Conservation (phyloP, 2,888 invertebrate genomes). For the Eupeodes latifasciatus region DNA sequence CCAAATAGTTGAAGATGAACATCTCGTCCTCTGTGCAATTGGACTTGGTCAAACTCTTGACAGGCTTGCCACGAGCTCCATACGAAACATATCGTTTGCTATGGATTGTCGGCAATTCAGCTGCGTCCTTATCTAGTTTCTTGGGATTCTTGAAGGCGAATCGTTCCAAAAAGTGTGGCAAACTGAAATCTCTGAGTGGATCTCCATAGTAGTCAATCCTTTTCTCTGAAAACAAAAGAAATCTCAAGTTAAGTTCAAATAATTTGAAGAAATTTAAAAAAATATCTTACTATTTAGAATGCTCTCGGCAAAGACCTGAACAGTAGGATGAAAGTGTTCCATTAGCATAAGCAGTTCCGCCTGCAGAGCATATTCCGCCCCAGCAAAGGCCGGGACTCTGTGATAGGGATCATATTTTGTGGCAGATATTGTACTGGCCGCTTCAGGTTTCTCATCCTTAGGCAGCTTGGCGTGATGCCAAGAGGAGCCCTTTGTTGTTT, state of each 20-base stretch:
- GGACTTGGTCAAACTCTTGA: conserved; percentile 88
- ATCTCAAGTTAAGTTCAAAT: not conserved
- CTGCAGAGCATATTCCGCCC: conserved; percentile 89
- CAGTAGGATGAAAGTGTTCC: conserved; percentile 95
- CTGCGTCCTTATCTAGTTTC: conserved; percentile 84
- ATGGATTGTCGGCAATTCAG: conserved; percentile 82
- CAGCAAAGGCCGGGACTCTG: conserved; percentile 94
- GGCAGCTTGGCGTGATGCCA: conserved; percentile 81
- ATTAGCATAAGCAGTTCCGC: conserved; percentile 90
- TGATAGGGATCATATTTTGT: conserved; percentile 88
- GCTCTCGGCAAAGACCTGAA: conserved; percentile 93
- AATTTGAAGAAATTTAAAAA: not conserved
- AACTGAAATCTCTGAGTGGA: conserved; percentile 95
- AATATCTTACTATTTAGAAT: conserved; percentile 87
- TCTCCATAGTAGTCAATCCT: conserved; percentile 94
- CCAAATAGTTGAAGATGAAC: conserved; percentile 86
- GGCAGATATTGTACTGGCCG: conserved; percentile 80
- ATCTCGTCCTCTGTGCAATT: conserved; percentile 95
- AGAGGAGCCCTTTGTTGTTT: conserved; percentile 74
- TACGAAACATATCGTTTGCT: conserved; percentile 88
- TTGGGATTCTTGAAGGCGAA: conserved; percentile 98
- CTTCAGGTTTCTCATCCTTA: conserved; percentile 16
- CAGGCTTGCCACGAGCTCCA: conserved; percentile 89
- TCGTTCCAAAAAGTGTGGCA: conserved; percentile 95
- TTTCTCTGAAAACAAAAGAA: conserved; percentile 85